phyloP scores from a whole-genome alignment of 2,888 invertebrate genomes.

The Trissoscelio sp. region DNA sequence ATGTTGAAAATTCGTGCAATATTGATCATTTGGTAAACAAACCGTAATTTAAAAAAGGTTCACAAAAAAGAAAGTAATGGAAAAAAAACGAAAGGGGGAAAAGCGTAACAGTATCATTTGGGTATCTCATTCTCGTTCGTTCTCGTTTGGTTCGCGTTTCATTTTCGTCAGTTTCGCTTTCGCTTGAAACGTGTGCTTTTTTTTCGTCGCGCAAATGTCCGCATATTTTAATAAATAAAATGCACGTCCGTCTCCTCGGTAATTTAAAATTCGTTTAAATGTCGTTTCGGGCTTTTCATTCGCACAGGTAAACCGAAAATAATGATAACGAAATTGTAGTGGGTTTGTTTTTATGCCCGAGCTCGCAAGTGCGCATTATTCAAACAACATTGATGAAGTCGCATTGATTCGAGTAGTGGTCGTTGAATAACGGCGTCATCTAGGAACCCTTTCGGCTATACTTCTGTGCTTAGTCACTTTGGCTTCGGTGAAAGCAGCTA shows the following conservation, averaged over 20 bases:
- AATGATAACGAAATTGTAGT: constrained; percentile 52
- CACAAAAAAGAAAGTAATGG: constrained; percentile 4
- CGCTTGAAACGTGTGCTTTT: constrained; percentile 14
- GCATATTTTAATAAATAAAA: constrained; percentile 47
- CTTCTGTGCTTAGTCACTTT: constrained; percentile 69
- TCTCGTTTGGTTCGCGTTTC: constrained; percentile 27
- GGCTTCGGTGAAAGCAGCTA: constrained; percentile 60
- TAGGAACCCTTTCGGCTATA: constrained; percentile 64
- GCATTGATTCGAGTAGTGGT: constrained; percentile 67
- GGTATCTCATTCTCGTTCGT: constrained; percentile 4
- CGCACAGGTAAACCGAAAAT: constrained; percentile 39
- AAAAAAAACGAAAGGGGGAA: constrained; percentile 11
- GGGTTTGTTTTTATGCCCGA: constrained; percentile 46
- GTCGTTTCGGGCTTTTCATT: constrained; percentile 1
- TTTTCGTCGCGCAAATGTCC: constrained; percentile 34
- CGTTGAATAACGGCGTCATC: constrained; percentile 67
- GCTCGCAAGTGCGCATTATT: constrained; percentile 60
- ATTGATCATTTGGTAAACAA: not conserved
- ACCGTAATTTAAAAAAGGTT: no score
- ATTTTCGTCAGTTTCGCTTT: constrained; percentile 50
- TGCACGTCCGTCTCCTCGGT: constrained; percentile 6
- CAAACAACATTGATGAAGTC: constrained; percentile 60
- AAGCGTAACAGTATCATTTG: constrained; percentile 30
- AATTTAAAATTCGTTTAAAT: constrained; percentile 45
- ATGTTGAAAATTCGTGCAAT: no score